Base-by-base conservation (phyloP, 2,888 invertebrate species). In the Carabus problematicus region DNA sequence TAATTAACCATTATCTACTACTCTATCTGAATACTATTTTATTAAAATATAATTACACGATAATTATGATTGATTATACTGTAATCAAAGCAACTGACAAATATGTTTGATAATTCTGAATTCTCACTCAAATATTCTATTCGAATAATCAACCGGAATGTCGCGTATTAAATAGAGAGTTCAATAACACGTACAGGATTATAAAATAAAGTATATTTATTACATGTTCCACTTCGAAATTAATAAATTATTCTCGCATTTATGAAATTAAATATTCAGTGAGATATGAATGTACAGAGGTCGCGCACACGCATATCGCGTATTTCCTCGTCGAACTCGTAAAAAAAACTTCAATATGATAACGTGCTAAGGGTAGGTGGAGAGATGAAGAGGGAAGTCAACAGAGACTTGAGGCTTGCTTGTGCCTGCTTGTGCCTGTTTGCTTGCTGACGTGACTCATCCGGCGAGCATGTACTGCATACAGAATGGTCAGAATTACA, bases 261-360 rank as follows among this genome's bases (percentile, higher is more conserved):
- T 64, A 64, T 55, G 41, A 41, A 54, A 47, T 66, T 40, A 66
- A 66, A 66, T 66, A 66, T 66, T 45, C 47, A 55, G 55, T 19
- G 29, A 39, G 43, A 41, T 60, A 29, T 29, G 29, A 43, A 45
- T 41, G 9, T 29, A 64, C 43, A 18, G 55, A 54, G 64, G 55
- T 55, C 64, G 9, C 6, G 29, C 56, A 43, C 45, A 64, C 64
- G 64, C 64, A 52, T 40, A 59, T 14, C 14, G 43, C 59, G 41
- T 42, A 16, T 60, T 60, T 60, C 45, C 45, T 60, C 45, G 45
- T 60, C 45, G 18, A 43, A 19, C n/a, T 45, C 41, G 60, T 60
- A 45, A 60, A 45, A n/a, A n/a, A 60, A 19, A 49, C 49, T 29
- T 29, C 29, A 6, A 29, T 29, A 29, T 29, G 6, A 29, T 29